Evolutionary conservation across 2,797 vertebrate species (phyloP).

Genomic region (Perodicticus potto): DNA sequence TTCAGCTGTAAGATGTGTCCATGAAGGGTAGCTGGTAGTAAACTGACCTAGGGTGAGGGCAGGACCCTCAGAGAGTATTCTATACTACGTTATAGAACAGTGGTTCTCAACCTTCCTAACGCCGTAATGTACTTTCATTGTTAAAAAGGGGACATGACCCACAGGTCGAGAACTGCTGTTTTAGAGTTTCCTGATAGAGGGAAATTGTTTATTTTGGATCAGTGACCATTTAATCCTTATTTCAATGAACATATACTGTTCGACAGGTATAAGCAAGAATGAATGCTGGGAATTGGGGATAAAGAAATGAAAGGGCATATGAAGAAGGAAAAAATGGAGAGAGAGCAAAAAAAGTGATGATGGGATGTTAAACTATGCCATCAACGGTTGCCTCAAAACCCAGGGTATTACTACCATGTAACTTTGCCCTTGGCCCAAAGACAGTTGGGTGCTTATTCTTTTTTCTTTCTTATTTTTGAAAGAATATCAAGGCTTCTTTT

Average conservation of each 20-base stretch:
- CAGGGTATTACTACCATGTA: neutral
- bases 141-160: too few relatives aligned
- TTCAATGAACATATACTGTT: neutral
- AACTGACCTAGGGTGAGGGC: neutral
- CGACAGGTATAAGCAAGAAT: neutral
- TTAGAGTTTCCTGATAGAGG: neutral
- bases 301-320: neutral
- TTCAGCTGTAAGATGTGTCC: neutral
- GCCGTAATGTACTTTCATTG: too few relatives aligned
- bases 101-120: too few relatives aligned
- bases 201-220: neutral
- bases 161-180: too few relatives aligned
- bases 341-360: neutral
- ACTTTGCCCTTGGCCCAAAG: neutral
- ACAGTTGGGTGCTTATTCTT: neutral
- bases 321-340: neutral
- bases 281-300: neutral
- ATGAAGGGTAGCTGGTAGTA: neutral
- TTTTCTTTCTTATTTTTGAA: neutral
- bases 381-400: neutral
- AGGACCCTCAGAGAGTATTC: neutral
- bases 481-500: neutral
- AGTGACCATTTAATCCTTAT: constrained; percentile 11
- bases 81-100: neutral
- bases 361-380: neutral